phyloP scores from a whole-genome alignment of 2,797 vertebrate genomes.

The Dermochelys coriacea region DNA sequence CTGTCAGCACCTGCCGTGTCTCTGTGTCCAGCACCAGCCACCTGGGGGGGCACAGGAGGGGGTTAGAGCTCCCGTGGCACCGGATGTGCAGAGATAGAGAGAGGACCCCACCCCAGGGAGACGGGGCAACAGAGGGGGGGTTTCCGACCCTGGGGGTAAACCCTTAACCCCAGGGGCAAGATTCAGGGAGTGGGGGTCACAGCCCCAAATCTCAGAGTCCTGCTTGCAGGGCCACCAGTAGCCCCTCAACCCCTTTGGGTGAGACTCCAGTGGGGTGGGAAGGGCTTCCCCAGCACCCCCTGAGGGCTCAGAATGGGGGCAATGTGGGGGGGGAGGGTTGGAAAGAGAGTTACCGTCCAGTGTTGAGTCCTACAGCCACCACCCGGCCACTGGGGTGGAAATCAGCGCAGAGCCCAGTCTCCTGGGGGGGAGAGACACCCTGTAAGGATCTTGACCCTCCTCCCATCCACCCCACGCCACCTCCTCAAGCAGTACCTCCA shows the following conservation, averaged over 20 bases:
- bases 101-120: not conserved
- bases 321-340: not conserved
- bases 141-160: not conserved
- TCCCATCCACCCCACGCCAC: not conserved
- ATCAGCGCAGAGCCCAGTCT: constrained; percentile 91
- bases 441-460: not conserved
- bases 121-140: not conserved
- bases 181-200: not conserved
- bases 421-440: constrained; percentile 76
- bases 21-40: constrained; percentile 91
- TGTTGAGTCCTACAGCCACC: constrained; percentile 90
- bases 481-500: not conserved
- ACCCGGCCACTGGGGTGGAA: constrained; percentile 91
- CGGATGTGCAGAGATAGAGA: not conserved
- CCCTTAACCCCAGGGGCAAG: not conserved
- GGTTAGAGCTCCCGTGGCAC: not conserved
- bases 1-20: constrained; percentile 85
- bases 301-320: not conserved
- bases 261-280: not conserved
- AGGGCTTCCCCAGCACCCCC: not conserved
- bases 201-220: not conserved
- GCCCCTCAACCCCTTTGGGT: not conserved
- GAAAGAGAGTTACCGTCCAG: constrained; percentile 86
- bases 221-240: not conserved
- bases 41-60: constrained; percentile 67